Base-by-base conservation (phyloP, 1,140 invertebrate genomes). In the Magallana gigas region DNA sequence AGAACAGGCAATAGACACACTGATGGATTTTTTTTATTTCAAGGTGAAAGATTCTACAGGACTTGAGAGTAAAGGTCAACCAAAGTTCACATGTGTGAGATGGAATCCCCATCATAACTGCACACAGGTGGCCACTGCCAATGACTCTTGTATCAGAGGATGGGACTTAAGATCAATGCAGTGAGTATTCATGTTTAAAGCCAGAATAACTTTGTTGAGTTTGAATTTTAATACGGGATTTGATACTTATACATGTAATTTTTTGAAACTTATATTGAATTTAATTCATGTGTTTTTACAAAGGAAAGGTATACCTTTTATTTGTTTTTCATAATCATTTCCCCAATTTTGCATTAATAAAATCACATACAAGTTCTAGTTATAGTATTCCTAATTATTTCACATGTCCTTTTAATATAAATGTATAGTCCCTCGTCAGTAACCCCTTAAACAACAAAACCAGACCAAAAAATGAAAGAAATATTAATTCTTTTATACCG, bases 101-200 rank as follows among this genome's bases (percentile, higher is more conserved):
- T 99, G 98, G 98, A 98, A 98, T 95, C 98, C 98, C 48, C 98
- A 98, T 93, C 97, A 98, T 93, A 97, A 97, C 91, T 97, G 97
- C 80, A 96, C 97, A 91, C 97, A 98, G 93, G 97, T 99, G 93
- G 96, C 97, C 18, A 96, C 97, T 0, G 95, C 98, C 14, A 97
- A 97, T 95, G 98, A 98, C 81, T 97, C 97, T 80, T 96, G 96
- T 94, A 96, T 99, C 81, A 96, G 97, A 89, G 97, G 98, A 14
- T 99, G 97, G 96, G 98, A 99, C 95, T 96, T 98, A 0, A 95
- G 98, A 88, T 95, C 95, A 14, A 94, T 94, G 93, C 89, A 94
- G 94, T 95, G 90, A 92, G 93, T 92, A 60, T 4, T 57, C 81
- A 57, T 29, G 16, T 80, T n/a, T 9, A 1, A 4, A 9, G 23